Base-by-base conservation (phyloP, 2,113 vertebrate genomes). In the Solea senegalensis region DNA sequence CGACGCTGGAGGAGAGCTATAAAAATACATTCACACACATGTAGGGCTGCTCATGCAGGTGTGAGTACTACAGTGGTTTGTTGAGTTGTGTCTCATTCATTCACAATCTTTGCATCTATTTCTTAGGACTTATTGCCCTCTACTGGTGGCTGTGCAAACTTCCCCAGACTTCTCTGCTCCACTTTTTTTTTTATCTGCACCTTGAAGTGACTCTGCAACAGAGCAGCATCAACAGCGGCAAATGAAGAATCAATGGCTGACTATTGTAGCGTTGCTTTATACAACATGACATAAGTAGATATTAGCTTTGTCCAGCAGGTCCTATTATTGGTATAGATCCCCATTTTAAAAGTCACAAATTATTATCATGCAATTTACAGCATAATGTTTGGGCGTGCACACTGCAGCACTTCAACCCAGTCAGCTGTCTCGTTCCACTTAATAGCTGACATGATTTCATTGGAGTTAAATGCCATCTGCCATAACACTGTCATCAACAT, bases 81-180 rank as follows among this genome's bases (percentile, higher is more conserved):
- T 46, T 3, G 34, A 3, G 8, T 21, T 21, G 9, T 60, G 9
- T 60, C 40, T 43, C 5, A 40, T 65, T 76, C 74, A 81, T 84
- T 89, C 77, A 80, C 57, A 57, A 59, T 63, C 52, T 69, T 85
- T 82, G 28, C n/a, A 44, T 21, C 14, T 5, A 89, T 92, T 86
- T 88, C 61, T 92, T 73, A 65, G 76, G 49, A 72, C 56, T 53
- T 88, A 72, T 82, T 82, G 89, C 92, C 93, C 91, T 90, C 92
- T 93, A 86, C 81, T 91, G 93, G 90, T 62, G 39, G 69, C 78
- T 82, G 48, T 46, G 54, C 6, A 73, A 83, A 81, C 69, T 72
- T 40, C 72, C 12, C 11, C 49, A 72, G 16, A 21, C 44, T 6
- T 60, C 58, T 51, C 54, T 56, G 2, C 13, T 7, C 56, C 12